These are phyloP conservation scores for Coptodon rendalli DNA, from an alignment of 2,113 vertebrate species.

Conservation along the genomic window DNA sequence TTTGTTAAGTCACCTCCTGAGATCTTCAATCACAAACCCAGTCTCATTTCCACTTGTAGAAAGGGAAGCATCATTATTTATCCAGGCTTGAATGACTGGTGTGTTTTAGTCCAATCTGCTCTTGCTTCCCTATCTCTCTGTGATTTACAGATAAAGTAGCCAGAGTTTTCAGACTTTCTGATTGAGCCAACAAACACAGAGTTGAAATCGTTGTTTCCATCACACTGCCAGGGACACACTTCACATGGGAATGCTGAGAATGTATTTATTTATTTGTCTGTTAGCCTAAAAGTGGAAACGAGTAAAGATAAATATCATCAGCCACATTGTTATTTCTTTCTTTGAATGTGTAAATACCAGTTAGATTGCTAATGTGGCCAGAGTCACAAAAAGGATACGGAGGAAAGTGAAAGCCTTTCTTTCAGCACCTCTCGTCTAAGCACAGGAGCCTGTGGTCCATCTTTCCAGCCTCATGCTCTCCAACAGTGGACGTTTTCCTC, in stretches of 20 bases:
- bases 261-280: background rate
- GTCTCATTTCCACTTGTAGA: background rate
- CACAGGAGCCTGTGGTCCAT: background rate
- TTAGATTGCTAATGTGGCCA: background rate
- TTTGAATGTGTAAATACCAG: background rate
- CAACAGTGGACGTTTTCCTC: background rate
- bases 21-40: constrained; percentile 11
- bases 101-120: background rate
- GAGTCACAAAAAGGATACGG: background rate
- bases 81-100: background rate
- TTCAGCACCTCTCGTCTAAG: background rate
- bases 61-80: constrained; percentile 8
- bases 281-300: background rate
- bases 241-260: background rate
- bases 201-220: background rate
- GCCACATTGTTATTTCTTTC: background rate
- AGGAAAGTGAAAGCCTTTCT: background rate
- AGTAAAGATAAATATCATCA: background rate
- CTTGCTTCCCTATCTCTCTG: background rate
- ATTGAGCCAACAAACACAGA: background rate
- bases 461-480: background rate
- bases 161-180: background rate
- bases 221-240: background rate
- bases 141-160: background rate
- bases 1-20: background rate